These are phyloP conservation scores for Anthonomus grandis DNA, from an alignment of 1,140 invertebrate species.

Conservation along the genomic window DNA sequence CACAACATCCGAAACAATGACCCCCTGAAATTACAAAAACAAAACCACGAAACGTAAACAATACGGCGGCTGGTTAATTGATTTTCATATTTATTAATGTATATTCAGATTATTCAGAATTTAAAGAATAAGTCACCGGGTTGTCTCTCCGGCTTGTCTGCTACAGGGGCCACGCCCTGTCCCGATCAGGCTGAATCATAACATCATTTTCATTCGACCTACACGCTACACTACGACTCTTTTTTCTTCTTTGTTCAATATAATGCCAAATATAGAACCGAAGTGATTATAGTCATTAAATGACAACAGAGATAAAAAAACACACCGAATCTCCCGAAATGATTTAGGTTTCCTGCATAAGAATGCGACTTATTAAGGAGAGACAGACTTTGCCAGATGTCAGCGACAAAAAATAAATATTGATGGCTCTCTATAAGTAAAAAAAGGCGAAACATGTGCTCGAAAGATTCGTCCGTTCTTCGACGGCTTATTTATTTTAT, in stretches of 20 bases:
- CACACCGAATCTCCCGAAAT: too few relatives aligned
- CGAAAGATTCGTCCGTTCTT: too few relatives aligned
- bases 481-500: too few relatives aligned
- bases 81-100: conserved; percentile 28
- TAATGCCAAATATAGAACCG: too few relatives aligned
- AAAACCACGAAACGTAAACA: conserved; percentile 25
- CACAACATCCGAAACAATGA: conserved; percentile 28
- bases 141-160: background rate
- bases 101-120: conserved; percentile 29
- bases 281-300: too few relatives aligned
- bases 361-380: too few relatives aligned
- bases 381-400: too few relatives aligned
- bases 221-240: conserved; percentile 13
- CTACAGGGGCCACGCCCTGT: conserved; percentile 15
- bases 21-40: conserved; percentile 24
- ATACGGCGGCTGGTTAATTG: conserved; percentile 23
- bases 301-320: too few relatives aligned
- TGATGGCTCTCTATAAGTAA: too few relatives aligned
- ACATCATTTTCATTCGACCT: conserved; percentile 18
- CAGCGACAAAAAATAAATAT: too few relatives aligned
- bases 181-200: conserved; percentile 21
- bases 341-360: too few relatives aligned
- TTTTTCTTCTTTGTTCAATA: conserved; percentile 6
- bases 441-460: too few relatives aligned
- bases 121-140: conserved; percentile 23